A percentile compares a stretch with the other conserved stretches of the same genome.
These are phyloP conservation scores for Xylota segnis DNA, from an alignment of 2,888 invertebrate species.

Conservation along the genomic window DNA sequence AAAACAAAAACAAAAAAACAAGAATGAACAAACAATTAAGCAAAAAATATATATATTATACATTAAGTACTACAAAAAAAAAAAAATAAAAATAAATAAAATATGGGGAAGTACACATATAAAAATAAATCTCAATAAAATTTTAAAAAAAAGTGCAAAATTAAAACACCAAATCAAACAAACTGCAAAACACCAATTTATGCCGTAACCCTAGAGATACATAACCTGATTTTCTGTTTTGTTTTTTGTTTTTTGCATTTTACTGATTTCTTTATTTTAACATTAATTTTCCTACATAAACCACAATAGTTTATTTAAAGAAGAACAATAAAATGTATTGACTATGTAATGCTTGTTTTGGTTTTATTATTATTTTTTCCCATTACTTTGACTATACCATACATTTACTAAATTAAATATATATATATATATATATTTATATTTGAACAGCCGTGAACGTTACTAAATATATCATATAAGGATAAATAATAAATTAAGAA, in stretches of 20 bases:
- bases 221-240: too few relatives aligned
- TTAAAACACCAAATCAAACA: conserved; percentile 17
- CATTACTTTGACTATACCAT: too few relatives aligned
- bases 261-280: conserved; percentile 2
- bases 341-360: neutral
- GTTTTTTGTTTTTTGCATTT: neutral
- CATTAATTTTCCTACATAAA: neutral
- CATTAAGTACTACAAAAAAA: neutral
- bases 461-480: conserved; percentile 61
- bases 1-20: neutral
- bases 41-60: neutral
- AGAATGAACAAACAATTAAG: neutral
- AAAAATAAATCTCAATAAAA: conserved; percentile 15
- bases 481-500: conserved; percentile 45
- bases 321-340: neutral
- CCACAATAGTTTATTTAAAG: neutral
- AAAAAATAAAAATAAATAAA: neutral
- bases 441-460: conserved; percentile 61
- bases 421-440: conserved; percentile 28
- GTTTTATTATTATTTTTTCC: neutral
- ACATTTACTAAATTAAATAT: conserved; percentile 22
- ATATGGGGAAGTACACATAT: conserved; percentile 9
- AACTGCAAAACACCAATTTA: conserved; percentile 30
- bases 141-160: conserved; percentile 29
- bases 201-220: conserved; percentile 37